phyloP scores from a whole-genome alignment of 2,113 vertebrate species.

The Marmota flaviventris region DNA sequence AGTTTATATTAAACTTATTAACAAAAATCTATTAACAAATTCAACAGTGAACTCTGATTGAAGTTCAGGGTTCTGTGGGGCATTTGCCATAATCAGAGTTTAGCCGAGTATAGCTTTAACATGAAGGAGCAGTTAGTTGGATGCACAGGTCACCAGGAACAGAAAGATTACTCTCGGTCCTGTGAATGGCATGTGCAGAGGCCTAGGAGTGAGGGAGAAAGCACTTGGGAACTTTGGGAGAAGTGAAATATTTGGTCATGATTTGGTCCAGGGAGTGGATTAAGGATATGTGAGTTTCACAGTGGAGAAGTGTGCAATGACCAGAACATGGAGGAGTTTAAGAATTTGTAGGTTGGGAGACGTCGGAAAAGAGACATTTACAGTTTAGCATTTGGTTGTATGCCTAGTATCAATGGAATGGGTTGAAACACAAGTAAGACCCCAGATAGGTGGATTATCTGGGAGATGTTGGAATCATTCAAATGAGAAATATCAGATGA shows the following conservation, averaged over 20 bases:
- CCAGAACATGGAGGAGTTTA: neutral
- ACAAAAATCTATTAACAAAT: neutral
- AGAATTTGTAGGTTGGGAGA: no score
- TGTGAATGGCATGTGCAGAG: neutral
- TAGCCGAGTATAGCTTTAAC: neutral
- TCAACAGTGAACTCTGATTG: neutral
- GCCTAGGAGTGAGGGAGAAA: neutral
- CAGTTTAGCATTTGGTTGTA: neutral
- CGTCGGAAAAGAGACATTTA: neutral
- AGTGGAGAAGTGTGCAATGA: neutral
- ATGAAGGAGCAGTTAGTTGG: neutral
- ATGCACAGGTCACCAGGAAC: neutral
- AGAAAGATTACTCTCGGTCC: neutral
- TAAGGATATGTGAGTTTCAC: no score
- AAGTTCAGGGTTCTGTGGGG: neutral
- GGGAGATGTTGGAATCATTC: neutral
- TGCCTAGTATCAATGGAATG: neutral
- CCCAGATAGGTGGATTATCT: neutral
- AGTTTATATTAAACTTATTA: neutral
- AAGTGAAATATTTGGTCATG: neutral
- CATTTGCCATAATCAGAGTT: neutral
- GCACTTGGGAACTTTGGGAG: neutral
- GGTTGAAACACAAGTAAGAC: neutral
- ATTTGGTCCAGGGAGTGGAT: neutral
- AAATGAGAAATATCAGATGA: neutral